Evolutionary conservation across 2,113 vertebrate species (phyloP).

Genomic region (Tragelaphus scriptus): DNA sequence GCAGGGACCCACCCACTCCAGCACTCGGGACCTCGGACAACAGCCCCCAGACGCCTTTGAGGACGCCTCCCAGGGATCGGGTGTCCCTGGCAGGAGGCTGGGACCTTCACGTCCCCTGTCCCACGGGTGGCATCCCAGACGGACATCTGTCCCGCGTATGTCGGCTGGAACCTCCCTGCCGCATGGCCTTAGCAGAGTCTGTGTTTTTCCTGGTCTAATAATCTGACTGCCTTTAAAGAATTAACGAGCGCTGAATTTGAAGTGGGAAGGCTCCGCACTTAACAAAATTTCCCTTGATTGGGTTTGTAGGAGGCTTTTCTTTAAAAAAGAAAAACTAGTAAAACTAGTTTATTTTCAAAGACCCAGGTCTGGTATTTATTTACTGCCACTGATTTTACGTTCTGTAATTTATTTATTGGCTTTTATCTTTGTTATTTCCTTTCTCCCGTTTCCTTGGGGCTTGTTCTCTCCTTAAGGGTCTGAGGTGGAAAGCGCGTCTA

Average conservation of each 20-base stretch:
- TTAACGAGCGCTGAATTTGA: background rate
- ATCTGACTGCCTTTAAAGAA: background rate
- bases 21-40: background rate
- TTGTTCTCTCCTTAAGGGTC: background rate
- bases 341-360: slow-evolving; percentile 45
- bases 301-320: background rate
- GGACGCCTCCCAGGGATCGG: background rate
- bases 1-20: too few relatives aligned
- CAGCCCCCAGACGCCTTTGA: rapidly evolving
- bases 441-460: background rate
- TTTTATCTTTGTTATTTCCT: slow-evolving; percentile 49
- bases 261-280: background rate
- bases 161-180: background rate
- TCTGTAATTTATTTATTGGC: slow-evolving; percentile 57
- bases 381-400: slow-evolving; percentile 26
- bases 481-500: background rate
- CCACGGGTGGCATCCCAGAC: background rate
- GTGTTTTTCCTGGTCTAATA: background rate
- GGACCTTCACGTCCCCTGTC: background rate
- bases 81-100: rapidly evolving
- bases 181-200: rapidly evolving
- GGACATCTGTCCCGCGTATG: rapidly evolving
- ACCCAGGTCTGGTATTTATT: background rate
- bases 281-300: background rate
- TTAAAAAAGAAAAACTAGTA: too few relatives aligned